phyloP scores from a whole-genome alignment of 2,888 invertebrate genomes.

The Teleogryllus oceanicus region DNA sequence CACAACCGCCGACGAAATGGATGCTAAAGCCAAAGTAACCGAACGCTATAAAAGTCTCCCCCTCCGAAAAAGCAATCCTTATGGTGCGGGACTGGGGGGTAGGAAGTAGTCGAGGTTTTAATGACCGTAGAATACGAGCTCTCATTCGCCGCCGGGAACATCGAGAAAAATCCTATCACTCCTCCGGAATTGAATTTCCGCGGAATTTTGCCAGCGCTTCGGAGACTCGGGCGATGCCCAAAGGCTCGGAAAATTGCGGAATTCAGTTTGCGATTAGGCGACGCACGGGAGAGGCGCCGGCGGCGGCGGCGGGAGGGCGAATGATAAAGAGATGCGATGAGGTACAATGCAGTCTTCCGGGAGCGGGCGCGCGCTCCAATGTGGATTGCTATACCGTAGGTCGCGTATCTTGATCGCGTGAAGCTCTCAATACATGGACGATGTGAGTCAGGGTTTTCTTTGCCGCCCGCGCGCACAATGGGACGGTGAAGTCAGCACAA shows the following conservation, averaged over 20 bases:
- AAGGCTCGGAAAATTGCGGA: neutral
- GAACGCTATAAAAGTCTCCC: conserved; percentile 18
- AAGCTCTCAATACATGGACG: neutral
- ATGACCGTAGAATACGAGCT: conserved; percentile 18
- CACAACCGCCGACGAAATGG: neutral
- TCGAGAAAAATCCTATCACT: neutral
- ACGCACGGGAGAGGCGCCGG: neutral
- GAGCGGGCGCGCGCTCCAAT: neutral
- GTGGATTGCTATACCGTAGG: neutral
- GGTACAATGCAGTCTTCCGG: neutral
- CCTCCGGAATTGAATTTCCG: conserved; percentile 18
- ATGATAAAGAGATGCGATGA: neutral
- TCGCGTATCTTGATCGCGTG: neutral
- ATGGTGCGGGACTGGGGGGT: neutral
- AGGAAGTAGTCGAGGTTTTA: neutral
- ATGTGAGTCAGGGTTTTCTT: neutral
- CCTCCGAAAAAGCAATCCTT: conserved; percentile 9
- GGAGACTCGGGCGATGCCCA: neutral
- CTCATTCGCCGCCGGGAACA: neutral
- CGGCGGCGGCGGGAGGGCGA: neutral
- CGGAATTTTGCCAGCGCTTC: neutral
- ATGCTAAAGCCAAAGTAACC: neutral
- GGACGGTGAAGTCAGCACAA: conserved; percentile 24
- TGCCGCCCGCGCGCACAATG: neutral
- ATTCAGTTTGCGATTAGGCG: conserved; percentile 18